phyloP scores from a whole-genome alignment of 2,113 vertebrate species.

The Galemys pyrenaicus region DNA sequence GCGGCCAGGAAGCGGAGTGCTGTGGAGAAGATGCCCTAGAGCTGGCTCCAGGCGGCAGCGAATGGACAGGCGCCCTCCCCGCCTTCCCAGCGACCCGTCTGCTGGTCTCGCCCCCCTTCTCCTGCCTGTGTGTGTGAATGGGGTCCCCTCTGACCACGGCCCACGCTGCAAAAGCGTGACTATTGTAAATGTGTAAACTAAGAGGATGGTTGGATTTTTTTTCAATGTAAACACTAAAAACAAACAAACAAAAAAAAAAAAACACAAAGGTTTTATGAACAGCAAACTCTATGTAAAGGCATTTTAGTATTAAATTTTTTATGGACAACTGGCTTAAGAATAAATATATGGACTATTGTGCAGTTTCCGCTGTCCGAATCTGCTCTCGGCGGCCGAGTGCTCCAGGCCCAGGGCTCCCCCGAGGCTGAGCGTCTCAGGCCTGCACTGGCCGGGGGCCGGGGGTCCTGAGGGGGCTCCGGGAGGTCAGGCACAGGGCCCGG shows the following conservation, averaged over 20 bases:
- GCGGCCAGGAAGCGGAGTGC: neutral
- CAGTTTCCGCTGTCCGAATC: neutral
- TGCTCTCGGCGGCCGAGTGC: too few relatives aligned
- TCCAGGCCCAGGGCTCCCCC: neutral
- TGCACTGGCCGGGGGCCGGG: too few relatives aligned
- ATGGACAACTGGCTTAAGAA: conserved; percentile 89
- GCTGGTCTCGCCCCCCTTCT: neutral
- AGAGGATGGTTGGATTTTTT: conserved; percentile 78
- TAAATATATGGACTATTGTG: conserved; percentile 87
- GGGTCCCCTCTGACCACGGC: conserved; percentile 49
- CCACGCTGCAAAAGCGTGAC: conserved; percentile 63
- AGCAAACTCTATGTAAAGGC: conserved; percentile 89
- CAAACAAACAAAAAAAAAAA: neutral
- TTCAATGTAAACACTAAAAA: conserved; percentile 84
- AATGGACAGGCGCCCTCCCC: too few relatives aligned
- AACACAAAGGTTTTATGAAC: conserved; percentile 86
- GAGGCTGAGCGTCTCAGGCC: neutral
- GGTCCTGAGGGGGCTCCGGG: too few relatives aligned
- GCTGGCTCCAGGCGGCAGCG: accelerated
- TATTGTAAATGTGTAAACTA: conserved; percentile 89
- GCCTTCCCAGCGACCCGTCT: too few relatives aligned
- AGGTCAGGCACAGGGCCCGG: too few relatives aligned
- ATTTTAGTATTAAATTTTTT: conserved; percentile 92
- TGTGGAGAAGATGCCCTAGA: neutral
- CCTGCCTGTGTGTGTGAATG: neutral